Percentiles rank a stretch among this genome's conserved stretches.
Evolutionary conservation across 2,888 invertebrate species (phyloP).

Genomic region (Drosophila koepferae): DNA sequence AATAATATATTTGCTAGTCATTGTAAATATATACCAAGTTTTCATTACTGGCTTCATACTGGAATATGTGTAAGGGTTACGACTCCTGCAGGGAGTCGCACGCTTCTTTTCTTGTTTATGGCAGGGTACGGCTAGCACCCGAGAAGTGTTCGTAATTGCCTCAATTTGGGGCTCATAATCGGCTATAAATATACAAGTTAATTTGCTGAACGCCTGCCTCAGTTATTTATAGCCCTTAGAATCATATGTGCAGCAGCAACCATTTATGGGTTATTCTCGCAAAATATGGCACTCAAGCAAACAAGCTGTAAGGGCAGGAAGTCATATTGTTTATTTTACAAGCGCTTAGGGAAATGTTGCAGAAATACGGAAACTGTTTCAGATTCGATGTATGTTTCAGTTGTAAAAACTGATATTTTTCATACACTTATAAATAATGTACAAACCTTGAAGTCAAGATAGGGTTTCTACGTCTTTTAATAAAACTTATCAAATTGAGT

Average conservation of each 20-base stretch:
- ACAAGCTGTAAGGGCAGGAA: background rate
- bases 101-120: slow-evolving; percentile 51
- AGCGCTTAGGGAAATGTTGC: background rate
- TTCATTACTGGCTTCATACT: slow-evolving; percentile 4
- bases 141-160: slow-evolving; percentile 56
- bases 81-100: slow-evolving; percentile 40
- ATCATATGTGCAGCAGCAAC: slow-evolving; percentile 7
- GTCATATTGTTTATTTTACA: slow-evolving; percentile 3
- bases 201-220: background rate
- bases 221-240: slow-evolving; percentile 11
- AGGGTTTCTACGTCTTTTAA: too few relatives aligned
- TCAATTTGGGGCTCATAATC: slow-evolving; percentile 39
- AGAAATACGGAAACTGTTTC: background rate
- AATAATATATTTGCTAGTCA: slow-evolving; percentile 8
- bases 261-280: background rate
- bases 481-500: too few relatives aligned
- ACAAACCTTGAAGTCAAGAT: background rate
- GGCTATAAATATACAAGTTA: slow-evolving; percentile 27
- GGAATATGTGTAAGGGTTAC: slow-evolving; percentile 2
- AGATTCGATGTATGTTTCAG: background rate
- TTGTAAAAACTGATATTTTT: background rate
- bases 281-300: background rate
- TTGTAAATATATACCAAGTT: slow-evolving; percentile 9
- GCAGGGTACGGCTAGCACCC: slow-evolving; percentile 3
- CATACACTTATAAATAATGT: background rate